A percentile compares a stretch with the other conserved stretches of the same genome.
phyloP scores from a whole-genome alignment of 2,113 vertebrate species.

The Carlito syrichta region DNA sequence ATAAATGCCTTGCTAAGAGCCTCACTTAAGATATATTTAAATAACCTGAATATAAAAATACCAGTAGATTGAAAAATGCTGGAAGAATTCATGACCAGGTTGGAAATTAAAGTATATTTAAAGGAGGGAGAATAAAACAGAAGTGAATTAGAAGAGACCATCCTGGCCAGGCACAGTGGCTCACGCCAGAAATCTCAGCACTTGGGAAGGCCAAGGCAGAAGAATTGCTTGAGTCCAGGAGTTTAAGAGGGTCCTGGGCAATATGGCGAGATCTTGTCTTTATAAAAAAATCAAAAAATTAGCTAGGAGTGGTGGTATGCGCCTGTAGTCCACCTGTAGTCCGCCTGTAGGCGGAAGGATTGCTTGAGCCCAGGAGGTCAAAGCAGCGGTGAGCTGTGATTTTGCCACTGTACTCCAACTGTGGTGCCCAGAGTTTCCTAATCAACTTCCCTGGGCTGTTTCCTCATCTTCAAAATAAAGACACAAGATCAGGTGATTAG shows the following conservation, averaged over 20 bases:
- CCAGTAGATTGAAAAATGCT: background rate
- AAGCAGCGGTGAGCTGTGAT: background rate
- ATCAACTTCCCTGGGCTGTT: background rate
- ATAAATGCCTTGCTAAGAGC: background rate
- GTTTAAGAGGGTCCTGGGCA: too few relatives aligned
- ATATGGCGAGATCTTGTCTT: too few relatives aligned
- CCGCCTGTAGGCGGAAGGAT: too few relatives aligned
- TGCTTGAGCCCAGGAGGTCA: too few relatives aligned
- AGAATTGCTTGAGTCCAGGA: too few relatives aligned
- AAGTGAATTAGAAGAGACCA: background rate
- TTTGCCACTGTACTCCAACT: background rate
- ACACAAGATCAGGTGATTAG: background rate
- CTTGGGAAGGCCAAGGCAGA: background rate
- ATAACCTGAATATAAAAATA: conserved; percentile 14
- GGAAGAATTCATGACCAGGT: background rate
- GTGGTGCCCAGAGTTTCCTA: too few relatives aligned
- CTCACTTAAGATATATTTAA: background rate
- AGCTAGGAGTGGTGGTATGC: too few relatives aligned
- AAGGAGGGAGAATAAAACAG: background rate
- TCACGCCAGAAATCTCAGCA: background rate
- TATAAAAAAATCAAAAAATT: too few relatives aligned
- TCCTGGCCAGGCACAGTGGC: background rate
- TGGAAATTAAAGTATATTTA: background rate
- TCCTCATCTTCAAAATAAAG: background rate
- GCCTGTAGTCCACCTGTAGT: too few relatives aligned